Conservation (phyloP, 2,888 invertebrate genomes). For the Dusona sp. region DNA sequence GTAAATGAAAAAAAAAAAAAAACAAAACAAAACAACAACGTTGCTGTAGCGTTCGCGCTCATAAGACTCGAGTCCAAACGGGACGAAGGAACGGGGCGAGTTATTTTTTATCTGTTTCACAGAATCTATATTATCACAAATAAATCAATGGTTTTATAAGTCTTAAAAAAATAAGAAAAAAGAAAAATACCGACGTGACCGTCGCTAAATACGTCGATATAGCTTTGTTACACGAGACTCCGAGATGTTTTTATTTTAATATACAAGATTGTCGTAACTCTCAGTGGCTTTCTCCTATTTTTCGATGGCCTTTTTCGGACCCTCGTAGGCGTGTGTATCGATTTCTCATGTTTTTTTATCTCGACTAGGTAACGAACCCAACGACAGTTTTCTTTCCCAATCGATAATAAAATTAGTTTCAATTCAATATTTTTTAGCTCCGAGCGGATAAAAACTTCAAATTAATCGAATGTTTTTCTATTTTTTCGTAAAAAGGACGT, state of each 20-base stretch:
- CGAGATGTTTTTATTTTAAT: slow-evolving; percentile 74
- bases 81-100: slow-evolving; percentile 59
- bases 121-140: slow-evolving; percentile 79
- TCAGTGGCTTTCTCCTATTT: slow-evolving; percentile 32
- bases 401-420: background rate
- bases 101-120: slow-evolving; percentile 81
- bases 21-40: slow-evolving; percentile 33
- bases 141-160: slow-evolving; percentile 81
- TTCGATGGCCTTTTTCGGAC: slow-evolving; percentile 16
- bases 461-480: background rate
- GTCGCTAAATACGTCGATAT: slow-evolving; percentile 73
- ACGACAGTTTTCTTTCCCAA: background rate
- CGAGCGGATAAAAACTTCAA: background rate
- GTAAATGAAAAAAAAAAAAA: slow-evolving; percentile 35
- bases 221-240: slow-evolving; percentile 74
- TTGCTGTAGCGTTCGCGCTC: slow-evolving; percentile 46
- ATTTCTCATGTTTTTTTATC: background rate
- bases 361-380: background rate
- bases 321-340: background rate
- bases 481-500: background rate
- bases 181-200: slow-evolving; percentile 60
- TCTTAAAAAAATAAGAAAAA: slow-evolving; percentile 70
- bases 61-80: slow-evolving; percentile 66
- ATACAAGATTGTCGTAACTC: slow-evolving; percentile 69
- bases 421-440: background rate